These are phyloP conservation scores for Telmatochromis sp. DNA, from an alignment of 2,113 vertebrate genomes.

Conservation along the genomic window DNA sequence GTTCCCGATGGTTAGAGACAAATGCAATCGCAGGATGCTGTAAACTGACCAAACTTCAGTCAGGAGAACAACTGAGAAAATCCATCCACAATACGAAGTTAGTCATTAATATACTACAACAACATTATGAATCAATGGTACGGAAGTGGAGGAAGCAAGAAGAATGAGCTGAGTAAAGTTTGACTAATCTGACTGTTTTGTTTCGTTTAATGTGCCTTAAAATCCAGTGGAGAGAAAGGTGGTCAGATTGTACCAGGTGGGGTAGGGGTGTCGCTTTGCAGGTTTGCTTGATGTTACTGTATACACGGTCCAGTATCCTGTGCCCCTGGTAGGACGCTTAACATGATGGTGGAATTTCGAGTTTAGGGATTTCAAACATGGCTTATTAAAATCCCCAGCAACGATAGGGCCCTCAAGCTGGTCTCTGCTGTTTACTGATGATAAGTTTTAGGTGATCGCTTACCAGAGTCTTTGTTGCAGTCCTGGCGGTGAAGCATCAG, in stretches of 20 bases:
- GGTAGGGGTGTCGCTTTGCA: background rate
- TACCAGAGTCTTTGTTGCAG: background rate
- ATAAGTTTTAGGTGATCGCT: background rate
- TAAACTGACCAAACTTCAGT: background rate
- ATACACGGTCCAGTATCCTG: background rate
- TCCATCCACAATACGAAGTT: background rate
- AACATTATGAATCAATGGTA: background rate
- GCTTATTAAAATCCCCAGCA: background rate
- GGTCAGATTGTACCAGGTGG: background rate
- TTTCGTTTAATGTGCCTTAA: background rate
- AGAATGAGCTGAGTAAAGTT: background rate
- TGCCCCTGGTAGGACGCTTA: background rate
- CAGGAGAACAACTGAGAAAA: background rate
- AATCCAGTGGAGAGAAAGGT: background rate
- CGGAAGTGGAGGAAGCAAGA: background rate
- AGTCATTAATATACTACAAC: background rate
- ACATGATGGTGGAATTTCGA: background rate
- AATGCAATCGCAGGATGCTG: background rate
- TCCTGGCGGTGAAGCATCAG: background rate
- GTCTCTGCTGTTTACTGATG: background rate
- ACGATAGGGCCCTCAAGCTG: background rate
- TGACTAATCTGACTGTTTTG: background rate
- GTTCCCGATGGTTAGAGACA: background rate
- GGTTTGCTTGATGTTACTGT: background rate
- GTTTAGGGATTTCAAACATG: background rate